Percentiles rank a stretch among this genome's conserved stretches.
Conservation (phyloP, 2,888 invertebrate genomes). For the Phengaris alcon region DNA sequence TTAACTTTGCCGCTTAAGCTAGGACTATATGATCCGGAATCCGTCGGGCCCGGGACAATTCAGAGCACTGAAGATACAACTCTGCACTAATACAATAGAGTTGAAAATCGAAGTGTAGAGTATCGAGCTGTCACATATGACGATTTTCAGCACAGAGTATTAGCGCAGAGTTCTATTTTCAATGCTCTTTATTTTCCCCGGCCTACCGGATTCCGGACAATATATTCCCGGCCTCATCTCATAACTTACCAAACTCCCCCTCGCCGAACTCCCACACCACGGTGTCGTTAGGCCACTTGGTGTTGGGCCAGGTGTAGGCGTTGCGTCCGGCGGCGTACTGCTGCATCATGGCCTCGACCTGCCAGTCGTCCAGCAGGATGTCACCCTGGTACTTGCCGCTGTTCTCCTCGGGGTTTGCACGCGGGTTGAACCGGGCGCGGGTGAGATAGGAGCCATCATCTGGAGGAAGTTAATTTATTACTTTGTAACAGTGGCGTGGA, state of each 20-base stretch:
- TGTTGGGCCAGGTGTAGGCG: conserved; percentile 59
- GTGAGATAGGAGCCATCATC: conserved; percentile 49
- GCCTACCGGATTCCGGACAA: too few species aligned
- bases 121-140: too few species aligned
- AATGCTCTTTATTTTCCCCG: too few species aligned
- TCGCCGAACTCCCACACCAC: conserved; percentile 62
- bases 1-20: too few species aligned
- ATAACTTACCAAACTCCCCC: conserved; percentile 59
- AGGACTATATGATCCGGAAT: too few species aligned
- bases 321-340: conserved; percentile 59
- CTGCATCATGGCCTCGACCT: conserved; percentile 56
- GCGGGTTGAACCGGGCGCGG: conserved; percentile 43
- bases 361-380: conserved; percentile 62
- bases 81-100: too few species aligned
- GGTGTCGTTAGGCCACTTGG: conserved; percentile 64
- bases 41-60: too few species aligned
- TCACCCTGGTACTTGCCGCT: conserved; percentile 69
- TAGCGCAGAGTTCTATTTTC: too few species aligned
- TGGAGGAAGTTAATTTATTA: conserved; percentile 34
- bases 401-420: conserved; percentile 58
- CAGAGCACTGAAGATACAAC: too few species aligned
- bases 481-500: neutral
- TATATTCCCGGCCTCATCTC: too few species aligned
- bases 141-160: too few species aligned
- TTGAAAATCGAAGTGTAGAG: too few species aligned